These are phyloP conservation scores for Actenoides lindsayi DNA, from an alignment of 2,113 vertebrate species.

Conservation along the genomic window DNA sequence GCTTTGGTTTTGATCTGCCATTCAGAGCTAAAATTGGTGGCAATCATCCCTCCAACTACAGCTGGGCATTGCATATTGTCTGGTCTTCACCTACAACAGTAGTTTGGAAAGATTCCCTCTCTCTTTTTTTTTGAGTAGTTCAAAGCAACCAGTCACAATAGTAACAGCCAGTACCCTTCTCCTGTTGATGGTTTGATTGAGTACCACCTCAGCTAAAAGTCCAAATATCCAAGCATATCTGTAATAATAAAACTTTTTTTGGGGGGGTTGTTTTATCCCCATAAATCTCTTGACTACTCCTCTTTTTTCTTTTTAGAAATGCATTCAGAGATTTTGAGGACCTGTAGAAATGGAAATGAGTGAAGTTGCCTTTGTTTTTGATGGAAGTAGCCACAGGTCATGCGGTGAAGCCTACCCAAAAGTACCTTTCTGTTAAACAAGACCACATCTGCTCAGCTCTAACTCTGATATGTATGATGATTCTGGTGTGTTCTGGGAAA, in stretches of 20 bases:
- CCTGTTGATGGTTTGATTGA: neutral
- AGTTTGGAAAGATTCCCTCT: neutral
- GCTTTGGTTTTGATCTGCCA: neutral
- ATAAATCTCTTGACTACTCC: neutral
- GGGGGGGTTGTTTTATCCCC: neutral
- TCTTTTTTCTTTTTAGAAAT: neutral
- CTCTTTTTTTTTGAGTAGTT: neutral
- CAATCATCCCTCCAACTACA: neutral
- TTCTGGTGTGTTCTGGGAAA: neutral
- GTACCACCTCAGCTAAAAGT: neutral
- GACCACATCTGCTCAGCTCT: neutral
- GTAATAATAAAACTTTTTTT: neutral
- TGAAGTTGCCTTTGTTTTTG: neutral
- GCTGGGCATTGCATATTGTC: neutral
- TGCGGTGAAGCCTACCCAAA: neutral
- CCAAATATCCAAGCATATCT: neutral
- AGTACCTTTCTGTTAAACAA: neutral
- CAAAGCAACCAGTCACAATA: neutral
- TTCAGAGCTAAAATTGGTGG: neutral
- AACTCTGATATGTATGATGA: neutral
- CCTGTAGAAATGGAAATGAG: neutral
- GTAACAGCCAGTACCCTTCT: neutral
- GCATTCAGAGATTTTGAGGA: neutral
- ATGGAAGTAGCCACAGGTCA: neutral
- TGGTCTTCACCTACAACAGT: neutral